A percentile compares a stretch with the other conserved stretches of the same genome.
phyloP scores from a whole-genome alignment of 2,797 vertebrate genomes.

The Phrynocephalus forsythii region DNA sequence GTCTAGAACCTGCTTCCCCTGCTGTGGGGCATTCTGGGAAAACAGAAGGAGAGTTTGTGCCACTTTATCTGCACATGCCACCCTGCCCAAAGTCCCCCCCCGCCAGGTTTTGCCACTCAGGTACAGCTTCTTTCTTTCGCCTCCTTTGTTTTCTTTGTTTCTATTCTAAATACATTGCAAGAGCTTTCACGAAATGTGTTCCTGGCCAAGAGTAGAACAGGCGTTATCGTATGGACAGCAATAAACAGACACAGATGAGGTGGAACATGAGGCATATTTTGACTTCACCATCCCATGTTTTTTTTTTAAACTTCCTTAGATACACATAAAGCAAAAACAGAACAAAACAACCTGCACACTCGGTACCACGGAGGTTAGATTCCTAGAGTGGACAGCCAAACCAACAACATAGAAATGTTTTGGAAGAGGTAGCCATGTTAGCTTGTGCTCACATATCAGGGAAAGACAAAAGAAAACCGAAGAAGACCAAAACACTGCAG shows the following conservation, averaged over 20 bases:
- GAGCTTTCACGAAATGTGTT: neutral
- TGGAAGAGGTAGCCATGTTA: too few species aligned
- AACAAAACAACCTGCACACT: constrained; percentile 11
- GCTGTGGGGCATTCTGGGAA: constrained; percentile 67
- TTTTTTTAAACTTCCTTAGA: constrained; percentile 1
- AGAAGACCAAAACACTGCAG: too few species aligned
- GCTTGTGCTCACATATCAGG: too few species aligned
- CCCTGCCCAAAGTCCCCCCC: too few species aligned
- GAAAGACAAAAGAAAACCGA: too few species aligned
- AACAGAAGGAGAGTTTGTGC: constrained; percentile 13
- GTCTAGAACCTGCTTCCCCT: constrained; percentile 72
- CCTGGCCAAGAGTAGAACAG: neutral
- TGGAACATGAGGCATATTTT: constrained; percentile 8
- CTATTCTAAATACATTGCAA: neutral
- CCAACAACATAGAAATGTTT: too few species aligned
- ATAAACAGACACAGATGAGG: constrained; percentile 1
- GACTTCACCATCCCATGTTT: neutral
- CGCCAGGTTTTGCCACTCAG: too few species aligned
- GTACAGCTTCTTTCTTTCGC: too few species aligned
- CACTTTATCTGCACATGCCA: too few species aligned
- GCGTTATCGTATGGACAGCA: neutral
- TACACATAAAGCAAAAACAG: neutral
- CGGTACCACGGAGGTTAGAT: neutral
- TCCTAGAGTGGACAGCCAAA: neutral
- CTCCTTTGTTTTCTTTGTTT: neutral